These are phyloP conservation scores for Catharus ustulatus DNA, from an alignment of 2,797 vertebrate species.

Conservation along the genomic window DNA sequence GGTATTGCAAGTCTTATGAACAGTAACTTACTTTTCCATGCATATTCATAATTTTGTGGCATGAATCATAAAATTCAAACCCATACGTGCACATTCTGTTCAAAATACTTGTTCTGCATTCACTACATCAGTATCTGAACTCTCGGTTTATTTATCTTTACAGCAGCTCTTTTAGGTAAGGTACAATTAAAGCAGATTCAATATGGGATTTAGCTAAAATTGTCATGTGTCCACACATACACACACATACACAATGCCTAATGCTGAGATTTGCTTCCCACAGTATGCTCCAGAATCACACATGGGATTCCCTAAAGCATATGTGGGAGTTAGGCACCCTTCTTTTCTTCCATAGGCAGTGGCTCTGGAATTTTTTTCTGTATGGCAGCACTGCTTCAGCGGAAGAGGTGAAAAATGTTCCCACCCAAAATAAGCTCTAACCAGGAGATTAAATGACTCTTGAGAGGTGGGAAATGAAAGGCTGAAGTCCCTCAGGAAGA, in stretches of 20 bases:
- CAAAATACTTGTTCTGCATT: constrained; percentile 18
- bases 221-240: background rate
- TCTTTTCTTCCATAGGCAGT: background rate
- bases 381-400: background rate
- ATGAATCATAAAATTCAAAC: constrained; percentile 55
- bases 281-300: background rate
- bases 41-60: constrained; percentile 57
- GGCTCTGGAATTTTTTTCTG: constrained; percentile 6
- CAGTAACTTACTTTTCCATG: constrained; percentile 46
- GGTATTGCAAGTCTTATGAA: background rate
- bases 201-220: background rate
- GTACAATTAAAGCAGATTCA: background rate
- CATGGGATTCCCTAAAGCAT: constrained; percentile 51
- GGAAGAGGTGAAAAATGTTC: constrained; percentile 55
- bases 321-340: constrained; percentile 8
- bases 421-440: constrained; percentile 46
- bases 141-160: background rate
- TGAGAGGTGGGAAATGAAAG: constrained; percentile 24
- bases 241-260: background rate
- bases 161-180: background rate
- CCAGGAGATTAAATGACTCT: constrained; percentile 34
- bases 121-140: background rate
- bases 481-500: constrained; percentile 33
- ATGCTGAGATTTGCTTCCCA: constrained; percentile 7
- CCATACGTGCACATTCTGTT: constrained; percentile 51